Base-by-base conservation (phyloP, 2,888 invertebrate genomes). In the Hypselothyrea guttata region DNA sequence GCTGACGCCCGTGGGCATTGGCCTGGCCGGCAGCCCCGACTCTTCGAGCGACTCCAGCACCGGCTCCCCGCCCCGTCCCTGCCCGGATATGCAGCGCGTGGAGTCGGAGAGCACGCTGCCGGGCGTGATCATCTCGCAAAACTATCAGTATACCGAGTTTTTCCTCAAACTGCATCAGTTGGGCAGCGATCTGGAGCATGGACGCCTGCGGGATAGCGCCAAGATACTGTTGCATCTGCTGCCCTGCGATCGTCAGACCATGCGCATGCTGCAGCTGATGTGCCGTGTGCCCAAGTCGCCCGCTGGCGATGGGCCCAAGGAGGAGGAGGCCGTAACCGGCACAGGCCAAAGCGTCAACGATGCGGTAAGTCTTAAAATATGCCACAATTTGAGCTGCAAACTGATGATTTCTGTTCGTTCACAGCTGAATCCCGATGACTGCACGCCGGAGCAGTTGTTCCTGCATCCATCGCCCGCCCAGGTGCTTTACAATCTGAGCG, bases 41-140 rank as follows among this genome's bases (percentile, higher is more conserved):
- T 97, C 97, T 53, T 97, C 97, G 86, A 97, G 97, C 55, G 98
- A 98, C 89, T 97, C 97, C 74, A 97, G 97, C 54, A 96, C 97
- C 1, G 96, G 97, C 1, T 97, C 97, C 0, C 97, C 97, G 1
- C 97, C 96, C 69, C 93, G 96, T 87, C 94, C 95, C 0, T 95
- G 95, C 77, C 88, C 88, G 2, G 95, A 95, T 88, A 93, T 94
- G 63, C 93, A 94, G 40, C 94, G 94, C 83, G 90, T 93, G 12
- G 96, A 97, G 85, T 95, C 96, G 0, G 98, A 98, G 91, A 95
- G 94, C 86, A 94, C 94, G 71, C 90, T 98, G 73, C 98, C 98
- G 8, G 98, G 98, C 56, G 97, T 98, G 79, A 96, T 97, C 45
- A 96, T 98, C 92, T 94, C 98, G 0, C 93, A 95, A 90, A 94